These are phyloP conservation scores for Nestor notabilis DNA, from an alignment of 2,113 vertebrate species.

Conservation along the genomic window DNA sequence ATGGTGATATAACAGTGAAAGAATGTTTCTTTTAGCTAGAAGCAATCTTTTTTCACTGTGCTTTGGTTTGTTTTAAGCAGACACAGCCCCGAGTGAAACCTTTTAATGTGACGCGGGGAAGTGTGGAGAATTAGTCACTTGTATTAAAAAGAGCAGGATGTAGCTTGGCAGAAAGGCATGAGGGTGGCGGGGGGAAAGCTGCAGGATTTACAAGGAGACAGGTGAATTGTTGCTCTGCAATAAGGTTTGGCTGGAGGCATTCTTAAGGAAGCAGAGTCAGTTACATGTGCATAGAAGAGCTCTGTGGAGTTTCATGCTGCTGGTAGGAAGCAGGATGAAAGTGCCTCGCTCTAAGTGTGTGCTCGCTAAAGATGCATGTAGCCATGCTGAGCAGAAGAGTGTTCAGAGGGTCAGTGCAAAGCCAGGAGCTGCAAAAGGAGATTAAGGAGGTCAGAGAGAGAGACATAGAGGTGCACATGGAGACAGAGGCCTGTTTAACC, in stretches of 20 bases:
- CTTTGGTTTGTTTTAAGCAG: slow-evolving; percentile 22
- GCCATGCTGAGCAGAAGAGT: fast-evolving
- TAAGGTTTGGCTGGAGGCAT: not conserved
- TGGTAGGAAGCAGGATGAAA: not conserved
- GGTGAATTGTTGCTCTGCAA: not conserved
- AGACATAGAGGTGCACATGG: not conserved
- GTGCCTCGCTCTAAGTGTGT: fast-evolving
- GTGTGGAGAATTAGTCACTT: slow-evolving; percentile 3
- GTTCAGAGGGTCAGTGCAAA: not conserved
- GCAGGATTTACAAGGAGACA: not conserved
- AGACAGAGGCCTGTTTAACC: not conserved
- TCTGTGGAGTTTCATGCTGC: fast-evolving
- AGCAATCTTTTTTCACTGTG: not conserved
- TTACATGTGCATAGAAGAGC: fast-evolving
- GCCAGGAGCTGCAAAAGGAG: not conserved
- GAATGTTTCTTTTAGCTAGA: slow-evolving; percentile 54
- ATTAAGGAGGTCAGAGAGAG: not conserved
- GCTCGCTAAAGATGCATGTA: not conserved
- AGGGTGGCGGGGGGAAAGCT: not conserved
- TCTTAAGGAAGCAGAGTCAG: not conserved
- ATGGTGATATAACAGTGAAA: slow-evolving; percentile 13
- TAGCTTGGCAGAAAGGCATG: not conserved
- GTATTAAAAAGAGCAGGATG: not conserved
- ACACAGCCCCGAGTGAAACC: not conserved
- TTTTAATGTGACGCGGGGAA: not conserved